phyloP scores from a whole-genome alignment of 2,888 invertebrate species.

The Campaea margaritaria region DNA sequence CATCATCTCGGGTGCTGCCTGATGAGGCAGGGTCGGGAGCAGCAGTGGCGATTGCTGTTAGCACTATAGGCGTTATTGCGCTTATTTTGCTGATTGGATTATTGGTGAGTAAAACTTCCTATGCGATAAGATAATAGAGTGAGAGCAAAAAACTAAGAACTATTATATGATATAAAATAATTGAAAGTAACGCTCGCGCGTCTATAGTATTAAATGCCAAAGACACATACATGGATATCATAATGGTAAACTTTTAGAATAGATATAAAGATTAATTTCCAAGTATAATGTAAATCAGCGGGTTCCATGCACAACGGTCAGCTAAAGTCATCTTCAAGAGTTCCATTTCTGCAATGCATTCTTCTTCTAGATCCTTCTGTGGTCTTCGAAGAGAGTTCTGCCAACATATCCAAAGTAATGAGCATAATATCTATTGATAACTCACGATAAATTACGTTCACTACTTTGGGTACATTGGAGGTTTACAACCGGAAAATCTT shows the following conservation, averaged over 20 bases:
- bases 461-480: conserved; percentile 79
- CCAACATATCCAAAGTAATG: conserved; percentile 82
- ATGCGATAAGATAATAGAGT: too few relatives aligned
- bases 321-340: not conserved
- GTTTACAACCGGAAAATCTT: conserved; percentile 34
- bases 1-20: conserved; percentile 58
- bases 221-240: too few relatives aligned
- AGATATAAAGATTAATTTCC: too few relatives aligned
- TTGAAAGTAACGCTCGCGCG: too few relatives aligned
- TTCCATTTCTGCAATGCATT: not conserved
- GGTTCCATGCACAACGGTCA: too few relatives aligned
- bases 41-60: conserved; percentile 92
- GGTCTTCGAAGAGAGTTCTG: conserved; percentile 57
- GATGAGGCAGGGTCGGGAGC: conserved; percentile 87
- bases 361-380: conserved; percentile 8
- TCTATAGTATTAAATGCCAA: too few relatives aligned
- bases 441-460: conserved; percentile 82
- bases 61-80: conserved; percentile 92
- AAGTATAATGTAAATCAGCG: too few relatives aligned
- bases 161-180: too few relatives aligned
- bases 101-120: conserved; percentile 87
- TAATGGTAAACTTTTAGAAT: too few relatives aligned
- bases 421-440: conserved; percentile 80
- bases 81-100: conserved; percentile 91
- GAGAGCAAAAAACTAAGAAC: too few relatives aligned